Evolutionary conservation across 2,888 invertebrate genomes (phyloP).

Genomic region (Coelopa pilipes): DNA sequence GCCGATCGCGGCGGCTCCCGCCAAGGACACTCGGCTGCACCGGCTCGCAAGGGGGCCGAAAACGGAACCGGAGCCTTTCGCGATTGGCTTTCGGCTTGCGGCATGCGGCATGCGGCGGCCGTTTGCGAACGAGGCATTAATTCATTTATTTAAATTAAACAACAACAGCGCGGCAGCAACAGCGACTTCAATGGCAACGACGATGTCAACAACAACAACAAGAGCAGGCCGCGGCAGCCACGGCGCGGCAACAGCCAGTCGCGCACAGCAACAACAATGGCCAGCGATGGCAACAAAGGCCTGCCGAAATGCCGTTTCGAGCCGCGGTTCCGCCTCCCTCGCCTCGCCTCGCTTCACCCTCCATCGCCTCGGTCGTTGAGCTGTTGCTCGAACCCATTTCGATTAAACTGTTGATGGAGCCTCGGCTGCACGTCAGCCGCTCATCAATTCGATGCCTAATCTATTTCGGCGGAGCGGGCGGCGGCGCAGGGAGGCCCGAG

Average conservation of each 20-base stretch:
- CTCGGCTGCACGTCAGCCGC: constrained; percentile 16
- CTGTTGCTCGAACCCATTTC: neutral
- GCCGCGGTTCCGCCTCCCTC: neutral
- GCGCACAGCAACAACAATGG: neutral
- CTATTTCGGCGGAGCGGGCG: constrained; percentile 3
- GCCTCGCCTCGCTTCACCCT: neutral
- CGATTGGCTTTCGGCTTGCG: too few relatives aligned
- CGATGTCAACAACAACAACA: neutral
- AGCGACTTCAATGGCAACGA: neutral
- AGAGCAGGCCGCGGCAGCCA: neutral
- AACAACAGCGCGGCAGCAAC: constrained; percentile 1
- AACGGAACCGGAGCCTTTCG: too few relatives aligned
- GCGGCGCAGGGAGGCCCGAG: too few relatives aligned
- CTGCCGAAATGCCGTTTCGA: neutral
- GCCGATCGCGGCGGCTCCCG: too few relatives aligned
- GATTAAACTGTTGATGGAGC: constrained; percentile 10
- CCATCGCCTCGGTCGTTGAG: neutral
- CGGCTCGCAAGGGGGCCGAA: too few relatives aligned
- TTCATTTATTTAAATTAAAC: constrained; percentile 18
- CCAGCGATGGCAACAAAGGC: neutral
- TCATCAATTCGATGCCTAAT: constrained; percentile 17
- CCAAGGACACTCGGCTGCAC: too few relatives aligned
- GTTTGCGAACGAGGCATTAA: neutral
- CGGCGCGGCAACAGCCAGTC: neutral
- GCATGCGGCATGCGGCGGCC: too few relatives aligned